These are phyloP conservation scores for Ceratoteleas bidentatus DNA, from an alignment of 1,140 invertebrate species.

Conservation along the genomic window DNA sequence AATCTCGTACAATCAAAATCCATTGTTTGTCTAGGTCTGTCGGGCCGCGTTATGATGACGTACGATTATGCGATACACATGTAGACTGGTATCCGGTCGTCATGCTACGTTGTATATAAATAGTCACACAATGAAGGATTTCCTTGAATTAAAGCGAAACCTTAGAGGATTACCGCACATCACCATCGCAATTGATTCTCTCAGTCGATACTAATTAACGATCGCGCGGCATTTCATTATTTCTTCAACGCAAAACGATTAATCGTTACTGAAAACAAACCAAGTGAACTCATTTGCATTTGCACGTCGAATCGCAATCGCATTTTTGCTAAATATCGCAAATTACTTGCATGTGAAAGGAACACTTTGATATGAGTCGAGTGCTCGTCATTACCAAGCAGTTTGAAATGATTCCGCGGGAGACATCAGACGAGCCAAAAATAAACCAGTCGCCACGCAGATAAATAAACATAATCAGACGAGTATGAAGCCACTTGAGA, in stretches of 20 bases:
- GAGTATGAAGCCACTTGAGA: slow-evolving; percentile 69
- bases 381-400: slow-evolving; percentile 70
- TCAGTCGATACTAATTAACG: slow-evolving; percentile 8
- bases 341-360: slow-evolving; percentile 35
- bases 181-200: slow-evolving; percentile 11
- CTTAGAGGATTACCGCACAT: slow-evolving; percentile 16
- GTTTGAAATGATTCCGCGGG: slow-evolving; percentile 72
- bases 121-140: slow-evolving; percentile 62
- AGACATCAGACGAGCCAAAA: slow-evolving; percentile 75
- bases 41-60: slow-evolving; percentile 63
- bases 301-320: slow-evolving; percentile 46
- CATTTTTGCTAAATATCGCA: slow-evolving; percentile 43
- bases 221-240: no score
- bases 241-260: no score
- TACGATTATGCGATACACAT: slow-evolving; percentile 63
- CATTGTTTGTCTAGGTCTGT: slow-evolving; percentile 69
- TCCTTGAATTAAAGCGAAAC: slow-evolving; percentile 43
- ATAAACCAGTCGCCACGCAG: slow-evolving; percentile 63
- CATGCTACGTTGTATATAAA: slow-evolving; percentile 57
- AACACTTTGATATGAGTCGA: slow-evolving; percentile 50
- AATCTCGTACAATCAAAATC: slow-evolving; percentile 70
- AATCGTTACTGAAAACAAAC: no score
- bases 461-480: slow-evolving; percentile 75
- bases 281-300: no score
- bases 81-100: slow-evolving; percentile 53